Evolutionary conservation across 2,797 vertebrate species (phyloP), one percentile per base, ranked within the genome.

Genomic region (Sciurus carolinensis): DNA sequence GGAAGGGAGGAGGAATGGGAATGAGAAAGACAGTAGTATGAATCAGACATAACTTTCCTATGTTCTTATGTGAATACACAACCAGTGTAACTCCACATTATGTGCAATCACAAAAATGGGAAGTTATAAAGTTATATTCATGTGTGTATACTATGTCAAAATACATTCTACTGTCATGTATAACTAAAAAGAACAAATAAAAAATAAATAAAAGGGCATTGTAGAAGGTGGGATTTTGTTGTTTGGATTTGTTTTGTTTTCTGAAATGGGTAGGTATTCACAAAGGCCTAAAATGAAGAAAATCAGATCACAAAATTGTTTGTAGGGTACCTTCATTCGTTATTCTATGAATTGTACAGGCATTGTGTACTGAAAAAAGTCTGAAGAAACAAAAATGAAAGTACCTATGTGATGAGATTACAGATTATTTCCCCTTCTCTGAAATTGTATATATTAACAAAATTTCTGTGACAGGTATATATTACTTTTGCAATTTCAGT

Each of bases 401-500:
- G 20, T 66, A 24, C 39, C 28, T 73, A 33, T 59, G 30, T 44
- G 36, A 66, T 57, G n/a, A 86, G 36, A 85, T 85, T 69, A 64
- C 11, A 64, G 64, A 76, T 15, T 79, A 33, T 80, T 72, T 54
- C 24, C 24, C 30, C 33, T 79, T 87, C 59, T 84, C 67, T 47
- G 54, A 89, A 67, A 88, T 13, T 69, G 1, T 42, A 62, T 54
- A 9, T 75, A 42, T 64, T 36, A 44, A 20, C 50, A 82, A 54
- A 47, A 52, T 92, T 95, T 71, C 50, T 69, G 28, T 42, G 66
- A 33, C 72, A 54, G 30, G 22, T 1, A 72, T 18, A 18, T 57
- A 62, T 73, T 50, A 12, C 54, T 47, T 85, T 92, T 36, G 17
- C 44, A 89, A 84, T 64, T 42, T 85, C 84, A 90, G 80, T 72